Evolutionary conservation across 2,797 vertebrate genomes (phyloP).

Genomic region (Esox lucius): DNA sequence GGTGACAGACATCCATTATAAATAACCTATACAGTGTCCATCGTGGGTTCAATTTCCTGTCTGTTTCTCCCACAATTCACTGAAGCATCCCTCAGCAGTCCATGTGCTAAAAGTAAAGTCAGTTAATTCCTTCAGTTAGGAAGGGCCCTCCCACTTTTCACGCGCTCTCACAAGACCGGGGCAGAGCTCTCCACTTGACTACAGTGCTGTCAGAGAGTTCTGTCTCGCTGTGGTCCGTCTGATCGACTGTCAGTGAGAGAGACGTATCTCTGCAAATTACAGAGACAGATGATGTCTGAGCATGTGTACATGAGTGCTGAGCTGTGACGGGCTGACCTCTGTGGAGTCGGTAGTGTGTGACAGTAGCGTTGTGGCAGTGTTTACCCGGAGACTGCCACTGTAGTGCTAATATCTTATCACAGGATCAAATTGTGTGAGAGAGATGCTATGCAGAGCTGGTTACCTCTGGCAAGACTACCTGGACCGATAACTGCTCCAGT

Average conservation of each 20-base stretch:
- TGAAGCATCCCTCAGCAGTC: background rate
- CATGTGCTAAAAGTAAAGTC: background rate
- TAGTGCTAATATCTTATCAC: background rate
- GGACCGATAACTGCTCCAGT: conserved; percentile 19
- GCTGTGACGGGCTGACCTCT: conserved; percentile 5
- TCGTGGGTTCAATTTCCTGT: background rate
- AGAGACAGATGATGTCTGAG: background rate
- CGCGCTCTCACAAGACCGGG: background rate
- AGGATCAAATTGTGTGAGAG: background rate
- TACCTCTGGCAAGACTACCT: conserved; percentile 23
- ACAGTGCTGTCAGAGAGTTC: background rate
- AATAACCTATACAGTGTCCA: background rate
- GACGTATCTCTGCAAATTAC: background rate
- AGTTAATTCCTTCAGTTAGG: background rate
- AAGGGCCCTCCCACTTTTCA: background rate
- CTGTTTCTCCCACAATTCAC: background rate
- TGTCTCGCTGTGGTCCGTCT: background rate
- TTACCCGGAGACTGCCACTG: background rate
- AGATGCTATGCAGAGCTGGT: background rate
- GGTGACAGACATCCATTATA: background rate
- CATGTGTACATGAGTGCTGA: background rate
- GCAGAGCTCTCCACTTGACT: background rate
- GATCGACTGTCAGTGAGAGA: conserved; percentile 6
- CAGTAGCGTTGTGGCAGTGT: conserved; percentile 1
- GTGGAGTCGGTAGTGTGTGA: background rate